A percentile compares a stretch with the other conserved stretches of the same genome.
Conservation (phyloP, 2,888 invertebrate genomes). For the Galerucella calmariensis region DNA sequence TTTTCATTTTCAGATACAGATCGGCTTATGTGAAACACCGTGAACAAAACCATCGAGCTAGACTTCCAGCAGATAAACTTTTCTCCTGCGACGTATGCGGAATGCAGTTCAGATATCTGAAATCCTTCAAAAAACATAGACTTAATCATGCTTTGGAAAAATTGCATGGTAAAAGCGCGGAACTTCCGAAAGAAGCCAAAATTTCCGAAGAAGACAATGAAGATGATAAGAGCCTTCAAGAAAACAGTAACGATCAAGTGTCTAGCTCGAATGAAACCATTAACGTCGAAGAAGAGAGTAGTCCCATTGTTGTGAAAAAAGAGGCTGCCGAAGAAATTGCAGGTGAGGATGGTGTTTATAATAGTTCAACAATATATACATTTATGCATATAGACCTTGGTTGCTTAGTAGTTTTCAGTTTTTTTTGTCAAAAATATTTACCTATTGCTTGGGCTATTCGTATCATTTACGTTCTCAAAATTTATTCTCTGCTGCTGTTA, state of each 20-base stretch:
- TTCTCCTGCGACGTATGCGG: slow-evolving; percentile 93
- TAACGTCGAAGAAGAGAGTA: slow-evolving; percentile 65
- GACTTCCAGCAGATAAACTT: slow-evolving; percentile 87
- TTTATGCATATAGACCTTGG: background rate
- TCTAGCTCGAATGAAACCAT: slow-evolving; percentile 64
- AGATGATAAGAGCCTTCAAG: slow-evolving; percentile 42
- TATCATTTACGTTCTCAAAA: too few relatives aligned
- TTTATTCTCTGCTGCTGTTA: too few relatives aligned
- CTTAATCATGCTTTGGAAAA: slow-evolving; percentile 88
- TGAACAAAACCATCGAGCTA: slow-evolving; percentile 88
- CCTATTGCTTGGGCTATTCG: too few relatives aligned
- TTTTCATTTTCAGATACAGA: slow-evolving; percentile 59
- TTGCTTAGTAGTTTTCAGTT: background rate
- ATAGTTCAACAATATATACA: background rate
- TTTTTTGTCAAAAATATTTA: background rate
- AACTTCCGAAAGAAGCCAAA: slow-evolving; percentile 45
- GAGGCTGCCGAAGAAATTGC: slow-evolving; percentile 50
- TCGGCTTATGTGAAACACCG: slow-evolving; percentile 87
- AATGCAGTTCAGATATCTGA: slow-evolving; percentile 89
- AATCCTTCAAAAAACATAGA: slow-evolving; percentile 90
- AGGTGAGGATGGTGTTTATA: slow-evolving; percentile 29
- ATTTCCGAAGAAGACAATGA: slow-evolving; percentile 38
- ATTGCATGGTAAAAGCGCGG: slow-evolving; percentile 75
- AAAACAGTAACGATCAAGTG: slow-evolving; percentile 62
- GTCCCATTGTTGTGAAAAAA: slow-evolving; percentile 51